These are phyloP conservation scores for Caenorhabditis sp. DNA, from an alignment of 2,888 invertebrate species.

Conservation along the genomic window DNA sequence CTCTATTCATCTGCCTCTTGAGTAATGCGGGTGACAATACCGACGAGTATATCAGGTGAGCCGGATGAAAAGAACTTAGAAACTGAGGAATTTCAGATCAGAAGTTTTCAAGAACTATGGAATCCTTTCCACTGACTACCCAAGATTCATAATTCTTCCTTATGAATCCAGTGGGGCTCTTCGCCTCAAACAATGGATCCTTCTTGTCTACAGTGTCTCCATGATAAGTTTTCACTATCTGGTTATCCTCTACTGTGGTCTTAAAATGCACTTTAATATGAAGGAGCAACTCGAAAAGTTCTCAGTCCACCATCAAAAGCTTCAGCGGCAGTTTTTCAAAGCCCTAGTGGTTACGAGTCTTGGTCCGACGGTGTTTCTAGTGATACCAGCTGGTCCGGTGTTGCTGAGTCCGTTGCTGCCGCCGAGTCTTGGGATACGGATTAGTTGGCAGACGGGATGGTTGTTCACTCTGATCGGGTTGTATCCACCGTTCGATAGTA, in stretches of 20 bases:
- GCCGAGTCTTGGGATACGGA: neutral
- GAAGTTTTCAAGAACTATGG: neutral
- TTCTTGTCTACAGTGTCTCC: neutral
- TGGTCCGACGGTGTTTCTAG: neutral
- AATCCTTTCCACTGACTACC: neutral
- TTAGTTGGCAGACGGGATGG: neutral
- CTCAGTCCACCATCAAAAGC: neutral
- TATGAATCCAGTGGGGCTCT: neutral
- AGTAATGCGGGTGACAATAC: neutral
- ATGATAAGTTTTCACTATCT: slow-evolving; percentile 5
- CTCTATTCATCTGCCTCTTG: neutral
- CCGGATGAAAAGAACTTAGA: no score
- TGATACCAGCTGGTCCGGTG: neutral
- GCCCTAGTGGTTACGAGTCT: neutral
- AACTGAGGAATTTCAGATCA: neutral
- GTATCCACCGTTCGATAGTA: no score
- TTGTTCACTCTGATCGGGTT: neutral
- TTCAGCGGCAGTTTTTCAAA: slow-evolving; percentile 18
- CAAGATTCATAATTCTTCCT: neutral
- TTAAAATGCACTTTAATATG: neutral
- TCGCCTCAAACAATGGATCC: neutral
- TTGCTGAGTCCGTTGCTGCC: neutral
- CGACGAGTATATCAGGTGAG: neutral
- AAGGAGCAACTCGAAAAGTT: neutral
- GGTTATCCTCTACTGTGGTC: slow-evolving; percentile 2